Evolutionary conservation across 2,888 invertebrate species (phyloP), one percentile per base, ranked within the genome.

Genomic region (Mythimna impura): DNA sequence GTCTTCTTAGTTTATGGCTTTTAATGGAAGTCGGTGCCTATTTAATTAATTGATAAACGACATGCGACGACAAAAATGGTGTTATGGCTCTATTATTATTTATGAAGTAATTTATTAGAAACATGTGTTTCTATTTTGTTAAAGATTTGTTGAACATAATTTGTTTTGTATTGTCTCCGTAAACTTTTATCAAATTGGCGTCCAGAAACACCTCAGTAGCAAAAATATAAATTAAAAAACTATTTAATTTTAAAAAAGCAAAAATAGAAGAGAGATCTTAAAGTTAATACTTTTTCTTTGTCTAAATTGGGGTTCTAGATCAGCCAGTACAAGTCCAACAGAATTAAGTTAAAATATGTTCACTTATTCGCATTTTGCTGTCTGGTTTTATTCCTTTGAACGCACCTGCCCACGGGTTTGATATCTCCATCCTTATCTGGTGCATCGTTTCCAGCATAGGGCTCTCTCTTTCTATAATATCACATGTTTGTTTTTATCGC

Each of bases 401-500:
- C 78, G 84, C 90, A 90, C 90, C 90, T 90, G 89, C 88, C 82
- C 75, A 80, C 75, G 67, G 66, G 82, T 76, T 78, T 64, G 14
- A 70, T 81, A 67, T 68, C 57, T 66, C 71, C 52, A 73, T 87
- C 86, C 70, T 82, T 83, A 73, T 87, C 85, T 58, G 14, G 52
- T 76, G 20, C 66, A 68, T 69, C 60, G 17, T 34, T 47, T 77
- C 69, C 70, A 63, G 60, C 69, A 78, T 81, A 66, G 55, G 63
- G 64, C 80, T 75, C 50, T 89, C 88, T 73, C 84, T 82, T 36
- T 88, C 85, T 80, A 64, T 78, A 76, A 82, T 79, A 75, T 82
- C 76, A 86, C 80, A 82, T 88, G 80, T 86, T 86, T 88, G 85
- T 86, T 89, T 87, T 87, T 88, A 84, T 82, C 82, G 76, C 70